phyloP scores from a whole-genome alignment of 2,797 vertebrate genomes.

The Dromococcyx pavoninus region DNA sequence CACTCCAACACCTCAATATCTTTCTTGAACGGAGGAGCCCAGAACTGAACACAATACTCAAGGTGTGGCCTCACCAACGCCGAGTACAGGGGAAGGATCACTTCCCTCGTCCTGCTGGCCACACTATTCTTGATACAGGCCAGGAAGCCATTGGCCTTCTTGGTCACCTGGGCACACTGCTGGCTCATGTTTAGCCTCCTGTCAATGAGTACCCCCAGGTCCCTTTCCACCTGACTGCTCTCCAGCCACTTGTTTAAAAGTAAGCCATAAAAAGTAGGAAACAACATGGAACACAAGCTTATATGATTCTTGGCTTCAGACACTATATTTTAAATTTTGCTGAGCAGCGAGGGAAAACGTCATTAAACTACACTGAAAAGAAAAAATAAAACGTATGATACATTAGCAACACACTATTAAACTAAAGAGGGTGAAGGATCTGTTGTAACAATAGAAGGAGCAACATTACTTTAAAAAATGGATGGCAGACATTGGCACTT shows the following conservation, averaged over 20 bases:
- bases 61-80: no score
- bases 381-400: background rate
- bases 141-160: no score
- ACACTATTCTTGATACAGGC: no score
- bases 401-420: background rate
- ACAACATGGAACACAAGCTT: background rate
- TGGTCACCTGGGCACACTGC: no score
- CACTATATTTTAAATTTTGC: background rate
- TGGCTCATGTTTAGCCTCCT: no score
- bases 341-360: background rate
- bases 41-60: no score
- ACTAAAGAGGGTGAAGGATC: background rate
- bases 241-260: conserved; percentile 8
- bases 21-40: no score
- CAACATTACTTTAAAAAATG: background rate
- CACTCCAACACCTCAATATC: no score
- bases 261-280: background rate
- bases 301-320: background rate
- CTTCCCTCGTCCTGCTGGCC: no score
- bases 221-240: no score
- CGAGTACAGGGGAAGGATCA: no score
- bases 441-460: background rate
- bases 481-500: background rate
- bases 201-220: no score
- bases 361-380: background rate